Evolutionary conservation across 1,140 invertebrate genomes (phyloP).

Genomic region (Linepithema humile): DNA sequence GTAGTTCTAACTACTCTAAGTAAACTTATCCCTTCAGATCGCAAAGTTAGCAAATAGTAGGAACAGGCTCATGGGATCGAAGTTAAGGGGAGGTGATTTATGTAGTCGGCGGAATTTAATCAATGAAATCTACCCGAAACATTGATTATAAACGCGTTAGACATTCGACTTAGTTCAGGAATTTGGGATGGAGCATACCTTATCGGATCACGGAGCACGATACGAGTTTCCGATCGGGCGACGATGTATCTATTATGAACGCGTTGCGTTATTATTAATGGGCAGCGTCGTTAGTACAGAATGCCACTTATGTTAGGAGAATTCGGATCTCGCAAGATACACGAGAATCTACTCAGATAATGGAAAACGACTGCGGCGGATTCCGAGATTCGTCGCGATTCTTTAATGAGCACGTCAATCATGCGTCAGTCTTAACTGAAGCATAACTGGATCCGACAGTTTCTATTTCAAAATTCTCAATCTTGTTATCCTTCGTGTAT

Average conservation of each 20-base stretch:
- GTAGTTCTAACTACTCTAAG: not conserved
- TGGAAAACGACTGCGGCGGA: not conserved
- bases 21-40: slow-evolving; percentile 1
- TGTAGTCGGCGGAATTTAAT: slow-evolving; percentile 55
- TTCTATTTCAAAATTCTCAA: not conserved
- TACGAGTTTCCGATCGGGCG: slow-evolving; percentile 42
- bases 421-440: not conserved
- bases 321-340: slow-evolving; percentile 42
- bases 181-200: slow-evolving; percentile 34
- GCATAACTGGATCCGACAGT: not conserved
- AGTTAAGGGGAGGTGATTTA: slow-evolving; percentile 44
- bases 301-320: slow-evolving; percentile 42
- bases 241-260: slow-evolving; percentile 52
- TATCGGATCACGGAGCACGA: slow-evolving; percentile 43
- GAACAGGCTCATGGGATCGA: slow-evolving; percentile 9
- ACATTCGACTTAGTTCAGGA: slow-evolving; percentile 52
- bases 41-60: slow-evolving; percentile 34
- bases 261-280: slow-evolving; percentile 51
- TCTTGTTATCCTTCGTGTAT: not conserved
- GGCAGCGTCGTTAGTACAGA: slow-evolving; percentile 36
- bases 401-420: slow-evolving; percentile 22
- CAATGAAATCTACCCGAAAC: slow-evolving; percentile 47
- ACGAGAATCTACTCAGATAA: slow-evolving; percentile 46
- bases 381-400: slow-evolving; percentile 25
- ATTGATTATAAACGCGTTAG: slow-evolving; percentile 52